Percentiles rank a stretch among this genome's conserved stretches.
Evolutionary conservation across 2,888 invertebrate species (phyloP).

Genomic region (Nephrotoma appendiculata): DNA sequence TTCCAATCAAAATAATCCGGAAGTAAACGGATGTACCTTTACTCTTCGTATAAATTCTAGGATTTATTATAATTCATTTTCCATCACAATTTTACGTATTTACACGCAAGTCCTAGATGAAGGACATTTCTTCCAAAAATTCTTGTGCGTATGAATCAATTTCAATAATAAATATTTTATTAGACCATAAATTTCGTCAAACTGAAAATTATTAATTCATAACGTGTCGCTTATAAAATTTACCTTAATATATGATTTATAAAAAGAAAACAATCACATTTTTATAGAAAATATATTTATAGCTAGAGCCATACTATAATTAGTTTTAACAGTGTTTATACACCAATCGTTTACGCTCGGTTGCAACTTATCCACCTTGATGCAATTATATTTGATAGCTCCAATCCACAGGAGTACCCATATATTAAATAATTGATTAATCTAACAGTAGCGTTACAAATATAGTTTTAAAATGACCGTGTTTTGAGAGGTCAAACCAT

Average conservation of each 20-base stretch:
- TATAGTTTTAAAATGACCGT: background rate
- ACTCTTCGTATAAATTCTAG: background rate
- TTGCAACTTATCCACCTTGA: background rate
- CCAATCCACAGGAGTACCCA: too few species aligned
- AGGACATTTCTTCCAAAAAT: background rate
- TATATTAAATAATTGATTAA: background rate
- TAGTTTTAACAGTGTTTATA: background rate
- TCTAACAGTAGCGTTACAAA: background rate
- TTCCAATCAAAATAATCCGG: background rate
- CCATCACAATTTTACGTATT: background rate
- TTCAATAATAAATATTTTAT: background rate
- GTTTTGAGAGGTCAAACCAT: background rate
- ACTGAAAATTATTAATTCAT: background rate
- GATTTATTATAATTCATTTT: background rate
- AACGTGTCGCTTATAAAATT: background rate
- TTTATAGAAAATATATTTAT: background rate
- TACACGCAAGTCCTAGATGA: background rate
- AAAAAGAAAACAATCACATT: background rate
- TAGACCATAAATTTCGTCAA: background rate
- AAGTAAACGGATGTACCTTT: background rate
- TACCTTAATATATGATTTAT: background rate
- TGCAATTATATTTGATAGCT: too few species aligned
- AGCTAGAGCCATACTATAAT: background rate
- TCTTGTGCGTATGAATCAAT: background rate
- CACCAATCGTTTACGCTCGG: background rate